Evolutionary conservation across 2,888 invertebrate species (phyloP).

Genomic region (Tiphia femorata): DNA sequence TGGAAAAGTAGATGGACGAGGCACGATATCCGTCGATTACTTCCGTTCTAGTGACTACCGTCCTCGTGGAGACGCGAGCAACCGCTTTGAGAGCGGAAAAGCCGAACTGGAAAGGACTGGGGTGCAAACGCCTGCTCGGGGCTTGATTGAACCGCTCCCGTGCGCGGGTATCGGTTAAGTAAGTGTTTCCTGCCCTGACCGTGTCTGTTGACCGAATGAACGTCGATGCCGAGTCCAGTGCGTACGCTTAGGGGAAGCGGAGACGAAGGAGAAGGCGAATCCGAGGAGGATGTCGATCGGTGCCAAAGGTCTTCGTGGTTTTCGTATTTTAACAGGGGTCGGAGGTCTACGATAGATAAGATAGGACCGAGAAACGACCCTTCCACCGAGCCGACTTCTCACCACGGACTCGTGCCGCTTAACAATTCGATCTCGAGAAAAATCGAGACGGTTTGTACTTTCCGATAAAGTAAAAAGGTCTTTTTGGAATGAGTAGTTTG

Average conservation of each 20-base stretch:
- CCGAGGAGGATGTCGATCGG: too few relatives aligned
- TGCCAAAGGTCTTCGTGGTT: constrained; percentile 50
- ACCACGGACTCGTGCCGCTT: neutral
- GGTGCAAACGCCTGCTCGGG: constrained; percentile 37
- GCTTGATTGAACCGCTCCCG: constrained; percentile 46
- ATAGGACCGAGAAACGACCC: constrained; percentile 35
- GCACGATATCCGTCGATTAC: too few relatives aligned
- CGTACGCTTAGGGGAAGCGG: constrained; percentile 19
- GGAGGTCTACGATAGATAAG: constrained; percentile 54
- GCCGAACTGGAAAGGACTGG: constrained; percentile 33
- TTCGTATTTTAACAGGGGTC: constrained; percentile 44
- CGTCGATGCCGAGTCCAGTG: constrained; percentile 25
- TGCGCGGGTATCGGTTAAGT: constrained; percentile 51
- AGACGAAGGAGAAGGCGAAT: too few relatives aligned
- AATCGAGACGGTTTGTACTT: too few relatives aligned
- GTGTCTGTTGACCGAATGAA: constrained; percentile 53
- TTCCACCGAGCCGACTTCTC: neutral
- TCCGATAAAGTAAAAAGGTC: too few relatives aligned
- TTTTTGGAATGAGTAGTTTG: too few relatives aligned
- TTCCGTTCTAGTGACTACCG: too few relatives aligned
- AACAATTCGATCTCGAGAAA: too few relatives aligned
- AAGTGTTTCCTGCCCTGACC: constrained; percentile 62
- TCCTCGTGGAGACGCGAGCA: too few relatives aligned
- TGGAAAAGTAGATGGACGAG: too few relatives aligned
- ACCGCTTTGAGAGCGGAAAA: constrained; percentile 26